These are phyloP conservation scores for Temnothorax longispinosus DNA, from an alignment of 1,140 invertebrate genomes.

Conservation along the genomic window DNA sequence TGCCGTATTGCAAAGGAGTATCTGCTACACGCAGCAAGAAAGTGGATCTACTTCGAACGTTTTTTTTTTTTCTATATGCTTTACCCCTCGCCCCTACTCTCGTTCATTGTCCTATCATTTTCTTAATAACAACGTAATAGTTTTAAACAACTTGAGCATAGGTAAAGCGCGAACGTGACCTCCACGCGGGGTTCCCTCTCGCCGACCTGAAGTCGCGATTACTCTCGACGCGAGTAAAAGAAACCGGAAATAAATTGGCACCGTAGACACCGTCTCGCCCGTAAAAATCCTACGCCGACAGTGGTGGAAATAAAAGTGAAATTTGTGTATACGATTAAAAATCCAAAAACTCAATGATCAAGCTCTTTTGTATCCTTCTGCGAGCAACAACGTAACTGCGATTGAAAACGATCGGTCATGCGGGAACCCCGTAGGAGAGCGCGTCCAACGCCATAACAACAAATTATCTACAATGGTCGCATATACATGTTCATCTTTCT, in stretches of 20 bases:
- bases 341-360: constrained; percentile 36
- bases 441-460: constrained; percentile 76
- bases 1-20: constrained; percentile 34
- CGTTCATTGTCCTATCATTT: constrained; percentile 68
- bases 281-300: neutral
- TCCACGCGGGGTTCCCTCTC: constrained; percentile 61
- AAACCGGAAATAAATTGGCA: constrained; percentile 38
- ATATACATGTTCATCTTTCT: constrained; percentile 57
- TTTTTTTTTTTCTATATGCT: neutral
- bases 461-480: constrained; percentile 80
- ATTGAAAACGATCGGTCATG: constrained; percentile 18
- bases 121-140: constrained; percentile 84
- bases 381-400: constrained; percentile 10
- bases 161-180: constrained; percentile 73
- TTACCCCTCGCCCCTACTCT: constrained; percentile 51
- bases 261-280: neutral
- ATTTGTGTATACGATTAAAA: neutral
- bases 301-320: constrained; percentile 24
- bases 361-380: neutral
- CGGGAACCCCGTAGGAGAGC: constrained; percentile 57
- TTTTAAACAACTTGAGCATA: constrained; percentile 85
- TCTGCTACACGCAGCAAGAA: constrained; percentile 55
- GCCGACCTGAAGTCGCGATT: neutral
- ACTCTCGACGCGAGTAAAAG: neutral
- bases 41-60: constrained; percentile 40